These are phyloP conservation scores for Danio choprae DNA, from an alignment of 2,797 vertebrate species.

Conservation along the genomic window DNA sequence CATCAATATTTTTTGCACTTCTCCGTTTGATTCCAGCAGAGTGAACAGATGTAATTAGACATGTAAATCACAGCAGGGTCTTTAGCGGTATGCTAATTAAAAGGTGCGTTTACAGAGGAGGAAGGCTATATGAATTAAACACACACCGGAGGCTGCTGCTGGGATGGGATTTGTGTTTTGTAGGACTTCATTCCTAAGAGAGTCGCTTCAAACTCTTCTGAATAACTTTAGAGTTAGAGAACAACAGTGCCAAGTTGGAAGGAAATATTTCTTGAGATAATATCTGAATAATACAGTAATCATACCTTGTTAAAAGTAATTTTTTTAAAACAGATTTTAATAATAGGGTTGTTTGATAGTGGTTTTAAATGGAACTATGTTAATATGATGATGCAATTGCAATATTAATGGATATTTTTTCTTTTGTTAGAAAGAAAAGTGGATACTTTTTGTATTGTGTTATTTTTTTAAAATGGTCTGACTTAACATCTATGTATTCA, in stretches of 20 bases:
- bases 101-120: constrained; percentile 52
- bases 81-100: constrained; percentile 61
- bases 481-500: too few relatives aligned
- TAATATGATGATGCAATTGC: neutral
- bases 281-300: constrained; percentile 1
- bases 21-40: constrained; percentile 37
- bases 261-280: neutral
- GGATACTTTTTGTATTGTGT: too few relatives aligned
- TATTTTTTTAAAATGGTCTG: too few relatives aligned
- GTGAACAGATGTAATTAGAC: constrained; percentile 58
- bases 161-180: constrained; percentile 14
- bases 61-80: constrained; percentile 56
- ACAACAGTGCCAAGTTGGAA: neutral
- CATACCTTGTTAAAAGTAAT: neutral
- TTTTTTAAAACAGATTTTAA: neutral
- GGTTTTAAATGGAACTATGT: neutral
- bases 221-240: constrained; percentile 2
- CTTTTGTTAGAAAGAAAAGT: too few relatives aligned
- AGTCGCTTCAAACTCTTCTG: neutral
- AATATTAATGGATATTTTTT: too few relatives aligned
- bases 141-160: constrained; percentile 1
- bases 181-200: neutral
- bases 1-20: constrained; percentile 27
- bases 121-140: constrained; percentile 43
- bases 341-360: neutral